These are phyloP conservation scores for Lasiommata megera DNA, from an alignment of 2,888 invertebrate species.

Conservation along the genomic window DNA sequence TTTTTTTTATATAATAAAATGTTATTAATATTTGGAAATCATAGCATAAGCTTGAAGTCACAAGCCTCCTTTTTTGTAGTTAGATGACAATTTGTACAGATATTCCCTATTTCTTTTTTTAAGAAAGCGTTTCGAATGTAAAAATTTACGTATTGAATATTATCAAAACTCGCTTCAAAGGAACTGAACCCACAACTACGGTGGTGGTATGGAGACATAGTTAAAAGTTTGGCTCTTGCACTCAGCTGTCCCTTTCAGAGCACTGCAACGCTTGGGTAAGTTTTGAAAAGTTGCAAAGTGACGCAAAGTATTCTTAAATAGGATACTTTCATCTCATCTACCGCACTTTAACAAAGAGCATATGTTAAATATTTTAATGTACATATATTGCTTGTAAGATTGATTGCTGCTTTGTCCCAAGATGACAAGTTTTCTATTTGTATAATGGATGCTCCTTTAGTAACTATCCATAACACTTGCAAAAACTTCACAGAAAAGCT, in stretches of 20 bases:
- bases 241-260: not conserved
- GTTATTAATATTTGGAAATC: no score
- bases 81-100: no score
- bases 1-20: no score
- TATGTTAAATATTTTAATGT: not conserved
- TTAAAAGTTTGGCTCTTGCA: constrained; percentile 1
- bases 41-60: no score
- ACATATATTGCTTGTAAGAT: not conserved
- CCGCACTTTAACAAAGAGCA: not conserved
- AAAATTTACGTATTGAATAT: no score
- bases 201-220: not conserved
- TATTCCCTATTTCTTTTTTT: no score
- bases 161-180: not conserved
- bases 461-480: no score
- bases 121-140: no score
- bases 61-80: no score
- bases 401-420: not conserved
- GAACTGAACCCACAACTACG: not conserved
- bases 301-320: constrained; percentile 2
- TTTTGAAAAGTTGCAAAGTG: constrained; percentile 3
- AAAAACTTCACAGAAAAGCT: no score
- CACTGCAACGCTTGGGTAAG: not conserved
- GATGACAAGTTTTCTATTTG: not conserved
- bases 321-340: not conserved
- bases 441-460: not conserved